These are phyloP conservation scores for Theristicus caerulescens DNA, from an alignment of 2,113 vertebrate species.

Conservation along the genomic window DNA sequence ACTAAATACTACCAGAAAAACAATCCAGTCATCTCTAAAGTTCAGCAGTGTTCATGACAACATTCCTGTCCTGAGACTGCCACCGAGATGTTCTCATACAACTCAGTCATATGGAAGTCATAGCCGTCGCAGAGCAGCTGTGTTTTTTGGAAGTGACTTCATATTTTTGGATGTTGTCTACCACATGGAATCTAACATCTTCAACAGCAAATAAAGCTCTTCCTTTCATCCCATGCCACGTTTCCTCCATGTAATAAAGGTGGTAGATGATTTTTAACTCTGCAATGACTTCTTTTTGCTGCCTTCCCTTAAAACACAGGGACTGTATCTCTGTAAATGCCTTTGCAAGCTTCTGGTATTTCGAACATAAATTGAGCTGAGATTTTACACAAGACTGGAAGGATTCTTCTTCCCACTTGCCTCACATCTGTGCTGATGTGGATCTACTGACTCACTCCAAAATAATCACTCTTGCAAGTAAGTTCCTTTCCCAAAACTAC, in stretches of 20 bases:
- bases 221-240: conserved; percentile 45
- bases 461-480: background rate
- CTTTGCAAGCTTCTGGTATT: background rate
- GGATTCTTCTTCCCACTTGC: background rate
- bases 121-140: conserved; percentile 45
- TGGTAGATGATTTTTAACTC: conserved; percentile 14
- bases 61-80: conserved; percentile 22
- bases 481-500: background rate
- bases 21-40: background rate
- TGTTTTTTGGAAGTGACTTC: conserved; percentile 59
- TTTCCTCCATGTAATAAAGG: conserved; percentile 34
- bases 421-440: background rate
- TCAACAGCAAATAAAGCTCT: conserved; percentile 54
- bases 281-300: background rate
- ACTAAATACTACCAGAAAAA: conserved; percentile 41
- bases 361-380: background rate
- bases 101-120: conserved; percentile 39
- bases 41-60: conserved; percentile 22
- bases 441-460: background rate
- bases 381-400: background rate
- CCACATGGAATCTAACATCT: conserved; percentile 35
- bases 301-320: background rate
- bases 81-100: conserved; percentile 36
- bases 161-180: conserved; percentile 48
- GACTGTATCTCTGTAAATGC: background rate